Base-by-base conservation (phyloP, 2,888 invertebrate species). In the Diachrysia chrysitis region DNA sequence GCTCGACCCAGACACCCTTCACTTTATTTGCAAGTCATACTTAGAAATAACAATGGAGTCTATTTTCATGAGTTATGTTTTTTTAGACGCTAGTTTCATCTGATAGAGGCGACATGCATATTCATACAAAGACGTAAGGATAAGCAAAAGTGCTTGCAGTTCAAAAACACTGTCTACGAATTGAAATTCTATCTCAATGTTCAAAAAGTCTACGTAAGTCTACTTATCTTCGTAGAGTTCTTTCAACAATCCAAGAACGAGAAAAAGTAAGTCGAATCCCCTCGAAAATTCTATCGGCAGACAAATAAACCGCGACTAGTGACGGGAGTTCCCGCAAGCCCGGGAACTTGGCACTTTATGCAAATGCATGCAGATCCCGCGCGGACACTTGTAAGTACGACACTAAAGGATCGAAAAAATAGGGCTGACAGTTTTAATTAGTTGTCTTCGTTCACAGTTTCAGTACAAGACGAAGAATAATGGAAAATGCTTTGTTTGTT, bases 351-450 rank as follows among this genome's bases (percentile, higher is more conserved):
- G 79, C 78, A 83, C 87, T 88, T 90, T 90, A 92, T 92, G 90
- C 86, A 89, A 92, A 93, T 92, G 78, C 88, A 92, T 92, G 90
- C 85, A 91, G 87, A 93, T 90, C 82, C 76, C 66, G 68, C 66
- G 68, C 78, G 76, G 83, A 86, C 87, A 85, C 86, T 89, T 85
- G 83, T 83, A 76, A 80, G 70, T 74, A 65, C 73, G 69, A 69
- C 76, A 75, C 79, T 78, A 73, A 75, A 79, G 78, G 70, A 73
- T 69, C 70, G 23, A 66, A 71, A 77, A 73, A 75, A 76, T 76
- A 83, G 77, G 76, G 78, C 62, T 82, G 83, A 72, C 83, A 71
- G 62, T 68, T 65, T 57, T 79, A 76, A 79, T 82, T 74, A 78
- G 65, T 63, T 64, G 58, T 57, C 58, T 66, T 32, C 61, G 23